A percentile compares a stretch with the other conserved stretches of the same genome.
phyloP scores from a whole-genome alignment of 2,797 vertebrate species.

The Enteromius viviparus region DNA sequence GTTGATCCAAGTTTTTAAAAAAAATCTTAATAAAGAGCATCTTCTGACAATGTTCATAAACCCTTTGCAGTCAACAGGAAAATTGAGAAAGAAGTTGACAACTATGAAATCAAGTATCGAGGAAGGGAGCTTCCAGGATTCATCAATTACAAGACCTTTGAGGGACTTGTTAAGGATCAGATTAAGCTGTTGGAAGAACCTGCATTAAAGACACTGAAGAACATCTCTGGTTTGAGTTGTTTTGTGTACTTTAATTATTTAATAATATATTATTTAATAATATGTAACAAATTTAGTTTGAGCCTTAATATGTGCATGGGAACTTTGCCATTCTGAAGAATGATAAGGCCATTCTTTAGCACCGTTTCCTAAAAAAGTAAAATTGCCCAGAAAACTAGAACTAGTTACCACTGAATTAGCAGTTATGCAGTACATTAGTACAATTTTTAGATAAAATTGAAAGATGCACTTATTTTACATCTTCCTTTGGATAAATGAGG shows the following conservation, averaged over 20 bases:
- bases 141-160: conserved; percentile 85
- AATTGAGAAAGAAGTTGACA: conserved; percentile 60
- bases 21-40: neutral
- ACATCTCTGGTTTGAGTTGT: conserved; percentile 67
- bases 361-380: no score
- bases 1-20: no score
- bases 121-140: conserved; percentile 87
- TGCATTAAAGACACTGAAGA: conserved; percentile 75
- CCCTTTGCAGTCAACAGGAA: conserved; percentile 67
- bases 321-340: neutral
- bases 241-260: neutral
- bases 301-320: neutral
- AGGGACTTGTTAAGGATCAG: conserved; percentile 80
- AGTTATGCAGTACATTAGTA: no score
- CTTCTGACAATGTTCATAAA: neutral
- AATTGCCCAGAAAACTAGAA: no score
- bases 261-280: no score
- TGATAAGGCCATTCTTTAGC: no score
- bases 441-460: no score
- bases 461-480: no score
- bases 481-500: no score
- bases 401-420: no score
- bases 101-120: conserved; percentile 80
- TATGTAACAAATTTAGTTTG: no score
- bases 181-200: conserved; percentile 81